A percentile compares a stretch with the other conserved stretches of the same genome.
These are phyloP conservation scores for Andrena hattorfiana DNA, from an alignment of 2,888 invertebrate genomes.

Conservation along the genomic window DNA sequence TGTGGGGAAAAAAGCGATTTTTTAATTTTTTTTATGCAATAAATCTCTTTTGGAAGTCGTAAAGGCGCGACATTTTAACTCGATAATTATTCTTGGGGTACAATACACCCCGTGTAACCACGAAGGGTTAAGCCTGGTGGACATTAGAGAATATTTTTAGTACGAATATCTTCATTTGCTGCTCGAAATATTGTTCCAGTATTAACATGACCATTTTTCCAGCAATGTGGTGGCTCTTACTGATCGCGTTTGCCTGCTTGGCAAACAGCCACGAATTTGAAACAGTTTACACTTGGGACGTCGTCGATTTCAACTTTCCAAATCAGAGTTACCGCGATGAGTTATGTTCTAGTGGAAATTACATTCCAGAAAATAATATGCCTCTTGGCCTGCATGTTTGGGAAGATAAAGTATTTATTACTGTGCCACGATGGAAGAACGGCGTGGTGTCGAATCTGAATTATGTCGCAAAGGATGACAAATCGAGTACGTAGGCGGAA, in stretches of 20 bases:
- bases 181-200: background rate
- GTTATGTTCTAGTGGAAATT: slow-evolving; percentile 86
- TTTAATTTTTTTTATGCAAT: too few species aligned
- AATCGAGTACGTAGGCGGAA: slow-evolving; percentile 18
- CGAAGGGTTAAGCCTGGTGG: too few species aligned
- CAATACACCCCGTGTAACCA: too few species aligned
- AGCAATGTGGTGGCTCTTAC: slow-evolving; percentile 73
- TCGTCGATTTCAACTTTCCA: slow-evolving; percentile 80
- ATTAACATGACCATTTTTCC: slow-evolving; percentile 14
- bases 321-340: slow-evolving; percentile 74
- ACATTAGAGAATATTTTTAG: background rate
- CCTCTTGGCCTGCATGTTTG: slow-evolving; percentile 90
- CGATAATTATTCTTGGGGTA: too few species aligned
- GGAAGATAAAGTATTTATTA: slow-evolving; percentile 89
- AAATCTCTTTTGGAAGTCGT: too few species aligned
- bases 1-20: too few species aligned
- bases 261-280: slow-evolving; percentile 73
- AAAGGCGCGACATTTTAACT: too few species aligned
- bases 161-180: background rate
- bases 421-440: slow-evolving; percentile 89
- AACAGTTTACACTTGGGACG: slow-evolving; percentile 78
- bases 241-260: slow-evolving; percentile 67
- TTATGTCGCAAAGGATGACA: slow-evolving; percentile 85
- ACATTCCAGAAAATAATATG: slow-evolving; percentile 89
- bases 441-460: slow-evolving; percentile 89